A percentile compares a stretch with the other conserved stretches of the same genome.
Conservation (phyloP, 2,797 vertebrate species). For the Silurus lanzhouensis region DNA sequence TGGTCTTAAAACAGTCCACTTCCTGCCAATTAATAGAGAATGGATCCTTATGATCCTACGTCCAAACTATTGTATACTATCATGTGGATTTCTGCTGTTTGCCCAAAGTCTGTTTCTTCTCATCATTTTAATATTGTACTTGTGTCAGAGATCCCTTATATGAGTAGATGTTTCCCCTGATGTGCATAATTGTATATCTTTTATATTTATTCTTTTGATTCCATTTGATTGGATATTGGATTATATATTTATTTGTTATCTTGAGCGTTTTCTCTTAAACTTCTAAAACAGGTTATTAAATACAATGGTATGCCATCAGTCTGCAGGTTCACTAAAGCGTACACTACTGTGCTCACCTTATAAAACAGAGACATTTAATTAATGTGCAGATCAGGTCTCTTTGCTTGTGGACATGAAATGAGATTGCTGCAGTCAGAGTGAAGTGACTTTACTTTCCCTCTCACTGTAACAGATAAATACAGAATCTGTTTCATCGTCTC, state of each 20-base stretch:
- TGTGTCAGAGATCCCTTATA: too few species aligned
- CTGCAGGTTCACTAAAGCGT: background rate
- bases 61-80: background rate
- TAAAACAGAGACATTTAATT: slow-evolving; percentile 10
- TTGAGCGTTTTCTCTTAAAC: too few species aligned
- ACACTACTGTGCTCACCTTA: background rate
- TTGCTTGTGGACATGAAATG: slow-evolving; percentile 30
- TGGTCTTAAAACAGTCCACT: background rate
- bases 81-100: background rate
- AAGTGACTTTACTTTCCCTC: background rate
- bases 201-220: background rate
- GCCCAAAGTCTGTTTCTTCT: background rate
- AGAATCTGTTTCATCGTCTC: slow-evolving; percentile 1
- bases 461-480: background rate
- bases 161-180: too few species aligned
- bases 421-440: slow-evolving; percentile 24
- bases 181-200: too few species aligned
- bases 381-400: slow-evolving; percentile 25
- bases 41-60: background rate
- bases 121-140: background rate
- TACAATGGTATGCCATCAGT: background rate
- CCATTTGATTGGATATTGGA: too few species aligned
- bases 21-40: background rate
- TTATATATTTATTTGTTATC: too few species aligned
- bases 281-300: background rate